These are phyloP conservation scores for Hyposmocoma kahamanoa DNA, from an alignment of 1,140 invertebrate species.

Conservation along the genomic window DNA sequence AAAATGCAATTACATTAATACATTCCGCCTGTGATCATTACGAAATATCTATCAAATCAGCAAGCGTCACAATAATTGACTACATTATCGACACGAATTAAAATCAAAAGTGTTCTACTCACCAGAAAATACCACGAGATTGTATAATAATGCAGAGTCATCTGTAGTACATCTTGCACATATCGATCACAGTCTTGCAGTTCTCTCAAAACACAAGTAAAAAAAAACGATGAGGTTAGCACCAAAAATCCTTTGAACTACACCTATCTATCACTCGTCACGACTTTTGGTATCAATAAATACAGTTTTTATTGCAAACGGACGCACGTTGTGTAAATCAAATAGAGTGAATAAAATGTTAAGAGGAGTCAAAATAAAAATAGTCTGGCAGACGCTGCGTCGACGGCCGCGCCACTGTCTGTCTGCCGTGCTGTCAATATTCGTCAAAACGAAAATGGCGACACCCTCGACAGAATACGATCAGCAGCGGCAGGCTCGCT, in stretches of 20 bases:
- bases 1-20: too few relatives aligned
- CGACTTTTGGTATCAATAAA: conserved; percentile 29
- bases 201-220: conserved; percentile 66
- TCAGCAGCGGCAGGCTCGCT: conserved; percentile 51
- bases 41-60: not conserved
- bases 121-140: conserved; percentile 52
- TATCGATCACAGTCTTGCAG: conserved; percentile 71
- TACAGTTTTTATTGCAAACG: conserved; percentile 14
- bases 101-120: conserved; percentile 30
- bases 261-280: conserved; percentile 43
- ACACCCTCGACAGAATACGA: conserved; percentile 70
- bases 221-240: conserved; percentile 62
- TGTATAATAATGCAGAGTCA: conserved; percentile 53
- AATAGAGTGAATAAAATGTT: conserved; percentile 11
- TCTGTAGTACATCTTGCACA: conserved; percentile 70
- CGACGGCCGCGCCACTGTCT: conserved; percentile 66
- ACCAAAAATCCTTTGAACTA: conserved; percentile 46
- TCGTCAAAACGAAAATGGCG: conserved; percentile 74
- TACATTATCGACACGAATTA: not conserved
- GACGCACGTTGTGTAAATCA: not conserved
- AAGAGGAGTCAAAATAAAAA: conserved; percentile 71
- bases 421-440: conserved; percentile 72
- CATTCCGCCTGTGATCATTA: too few relatives aligned
- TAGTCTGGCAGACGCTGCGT: conserved; percentile 64
- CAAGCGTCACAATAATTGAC: not conserved